phyloP scores from a whole-genome alignment of 2,888 invertebrate species.

The Chymomyza procnemis region DNA sequence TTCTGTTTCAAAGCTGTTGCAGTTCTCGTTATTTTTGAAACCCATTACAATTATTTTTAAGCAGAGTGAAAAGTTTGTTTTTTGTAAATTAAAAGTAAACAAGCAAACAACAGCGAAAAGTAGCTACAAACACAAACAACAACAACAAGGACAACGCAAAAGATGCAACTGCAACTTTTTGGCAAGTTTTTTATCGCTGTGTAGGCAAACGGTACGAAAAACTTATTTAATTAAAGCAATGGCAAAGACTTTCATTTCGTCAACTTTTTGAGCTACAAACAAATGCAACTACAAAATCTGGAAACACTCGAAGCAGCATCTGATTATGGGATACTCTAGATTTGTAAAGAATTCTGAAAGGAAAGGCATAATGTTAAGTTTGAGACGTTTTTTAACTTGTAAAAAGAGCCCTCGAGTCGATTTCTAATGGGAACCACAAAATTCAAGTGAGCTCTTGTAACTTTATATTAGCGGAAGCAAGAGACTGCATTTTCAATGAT shows the following conservation, averaged over 20 bases:
- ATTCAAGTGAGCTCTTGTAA: too few species aligned
- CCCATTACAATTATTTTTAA: slow-evolving; percentile 34
- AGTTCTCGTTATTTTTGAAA: background rate
- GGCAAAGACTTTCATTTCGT: slow-evolving; percentile 20
- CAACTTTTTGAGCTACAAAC: background rate
- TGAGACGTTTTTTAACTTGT: too few species aligned
- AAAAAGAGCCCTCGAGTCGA: too few species aligned
- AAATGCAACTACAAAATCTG: background rate
- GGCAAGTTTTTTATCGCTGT: background rate
- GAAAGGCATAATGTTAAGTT: too few species aligned
- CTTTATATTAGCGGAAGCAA: too few species aligned
- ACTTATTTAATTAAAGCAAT: slow-evolving; percentile 70
- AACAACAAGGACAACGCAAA: slow-evolving; percentile 23
- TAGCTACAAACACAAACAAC: slow-evolving; percentile 23
- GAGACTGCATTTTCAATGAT: too few species aligned
- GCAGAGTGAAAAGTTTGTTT: slow-evolving; percentile 35
- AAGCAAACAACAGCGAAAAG: slow-evolving; percentile 35
- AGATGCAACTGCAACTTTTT: slow-evolving; percentile 23
- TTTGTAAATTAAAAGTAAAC: slow-evolving; percentile 49
- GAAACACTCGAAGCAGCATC: background rate
- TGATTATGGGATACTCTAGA: too few species aligned
- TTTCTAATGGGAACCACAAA: too few species aligned
- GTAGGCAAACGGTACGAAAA: slow-evolving; percentile 27
- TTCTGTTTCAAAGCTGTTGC: background rate
- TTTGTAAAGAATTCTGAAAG: too few species aligned